Evolutionary conservation across 2,888 invertebrate genomes (phyloP), one percentile per base, ranked within the genome.

Genomic region (Oscheius myriophilus): DNA sequence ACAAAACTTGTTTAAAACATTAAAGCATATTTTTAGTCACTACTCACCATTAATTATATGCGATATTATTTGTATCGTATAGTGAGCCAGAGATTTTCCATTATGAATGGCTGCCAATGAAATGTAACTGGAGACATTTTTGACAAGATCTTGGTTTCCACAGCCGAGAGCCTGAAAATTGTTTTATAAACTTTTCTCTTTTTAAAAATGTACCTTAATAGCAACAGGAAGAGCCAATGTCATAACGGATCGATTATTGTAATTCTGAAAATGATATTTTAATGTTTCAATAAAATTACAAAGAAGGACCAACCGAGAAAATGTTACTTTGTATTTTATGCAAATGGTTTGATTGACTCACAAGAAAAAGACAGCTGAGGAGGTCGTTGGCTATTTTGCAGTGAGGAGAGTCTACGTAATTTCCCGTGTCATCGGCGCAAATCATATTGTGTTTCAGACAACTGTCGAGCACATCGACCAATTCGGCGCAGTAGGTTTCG

Each of bases 371-470:
- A 88, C 94, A 94, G 79, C 94, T 94, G 86, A 96, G 92, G 75
- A 96, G 92, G 89, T 96, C 96, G 54, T 94, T 93, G 23, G 95
- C 94, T 85, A 96, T 95, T 89, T 96, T 96, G 55, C 95, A 94
- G 90, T 96, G 95, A 0, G 95, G 95, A 45, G 95, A 93, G 89
- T 95, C 95, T 86, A 93, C 93, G 88, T 93, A 93, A 63, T 86
- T 86, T 88, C 93, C 93, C 18, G 59, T 71, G 26, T 73, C 67
- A 42, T 70, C 59, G 9, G 39, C 41, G 46, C 58, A 26, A 3
- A 59, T 64, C 80, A 82, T 79, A 9, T 69, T 67, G 90, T 95
- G 93, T 86, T 92, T 91, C 78, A 95, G 89, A 85, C 95, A 95
- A 42, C 93, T 92, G 89, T 94, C 93, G 70, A 96, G 89, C 63